A percentile compares a stretch with the other conserved stretches of the same genome.
Conservation (phyloP, 2,113 vertebrate species). For the Picathartes gymnocephalus region DNA sequence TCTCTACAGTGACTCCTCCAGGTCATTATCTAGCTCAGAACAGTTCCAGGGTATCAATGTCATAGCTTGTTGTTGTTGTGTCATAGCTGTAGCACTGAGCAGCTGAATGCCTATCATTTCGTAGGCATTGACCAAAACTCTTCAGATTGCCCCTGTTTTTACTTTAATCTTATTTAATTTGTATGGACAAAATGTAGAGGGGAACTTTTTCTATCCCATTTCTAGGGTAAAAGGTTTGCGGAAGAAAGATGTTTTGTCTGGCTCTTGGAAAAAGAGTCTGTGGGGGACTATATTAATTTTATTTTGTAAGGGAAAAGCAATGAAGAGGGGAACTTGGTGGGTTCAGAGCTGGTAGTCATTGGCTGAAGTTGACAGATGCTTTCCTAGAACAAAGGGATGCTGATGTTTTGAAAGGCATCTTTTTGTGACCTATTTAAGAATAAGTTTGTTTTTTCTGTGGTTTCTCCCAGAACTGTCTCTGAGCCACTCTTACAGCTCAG, state of each 20-base stretch:
- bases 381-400: neutral
- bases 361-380: neutral
- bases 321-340: neutral
- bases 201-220: neutral
- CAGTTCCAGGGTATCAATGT: neutral
- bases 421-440: neutral
- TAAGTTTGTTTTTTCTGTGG: accelerated
- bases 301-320: neutral
- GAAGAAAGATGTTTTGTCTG: neutral
- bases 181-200: neutral
- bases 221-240: neutral
- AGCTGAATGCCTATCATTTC: neutral
- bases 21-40: neutral
- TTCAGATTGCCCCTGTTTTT: neutral
- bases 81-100: neutral
- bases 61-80: neutral
- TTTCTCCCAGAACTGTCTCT: neutral
- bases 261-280: neutral
- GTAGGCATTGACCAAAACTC: neutral
- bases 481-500: neutral
- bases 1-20: neutral
- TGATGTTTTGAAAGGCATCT: neutral
- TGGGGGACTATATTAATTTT: neutral
- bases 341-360: neutral
- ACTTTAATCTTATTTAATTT: neutral